Evolutionary conservation across 92 coral and sea anemone species (phyloP), one percentile per base, ranked within the genome.

Genomic region (Epizoanthus fatuus): DNA sequence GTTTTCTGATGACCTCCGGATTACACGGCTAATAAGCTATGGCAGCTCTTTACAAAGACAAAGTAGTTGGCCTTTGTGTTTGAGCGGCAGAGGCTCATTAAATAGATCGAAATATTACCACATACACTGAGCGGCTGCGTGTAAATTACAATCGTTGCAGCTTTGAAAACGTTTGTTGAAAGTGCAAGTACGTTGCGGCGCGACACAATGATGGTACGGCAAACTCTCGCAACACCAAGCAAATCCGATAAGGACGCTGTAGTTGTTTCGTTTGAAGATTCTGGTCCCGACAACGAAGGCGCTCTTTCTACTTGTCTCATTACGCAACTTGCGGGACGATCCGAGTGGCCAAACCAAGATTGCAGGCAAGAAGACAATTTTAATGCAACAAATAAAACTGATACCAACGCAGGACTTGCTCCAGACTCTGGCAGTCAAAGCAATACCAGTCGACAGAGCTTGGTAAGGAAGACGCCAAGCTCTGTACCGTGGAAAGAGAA

Each of bases 281-380:
- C 57, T 2, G 5, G 40, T 12, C 54, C 19, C 1, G 12, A 11
- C 3, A 60, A 13, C 8, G 58, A 77, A 42, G 45, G 42, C 5
- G 70, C 71, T 5, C 82, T 60, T 44, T 60, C 70, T 4, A n/a
- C 22, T 4, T 77, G 70, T 35, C 70, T 77, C 11, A 19, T 77
- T 60, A 77, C 82, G 17, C 82, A 77, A 44, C 37, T 77, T 77
- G 47, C 47, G 17, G 40, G 47, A 19, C 39, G 70, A 4, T 15
- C 55, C 10, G 29, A 76, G 4, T 58, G 55, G 44, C 13, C 37
- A n/a, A 40, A 77, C 39, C 56, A 77, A 16, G 54, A 40, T 9
- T 19, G 29, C n/a, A 57, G 40, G 3, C 7, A 75, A n/a, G 47
- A 54, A 15, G 63, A 55, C 7, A 17, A 16, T 29, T 40, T 20